A percentile compares a stretch with the other conserved stretches of the same genome.
Conservation (phyloP, 2,113 vertebrate species). For the Elephas maximus region DNA sequence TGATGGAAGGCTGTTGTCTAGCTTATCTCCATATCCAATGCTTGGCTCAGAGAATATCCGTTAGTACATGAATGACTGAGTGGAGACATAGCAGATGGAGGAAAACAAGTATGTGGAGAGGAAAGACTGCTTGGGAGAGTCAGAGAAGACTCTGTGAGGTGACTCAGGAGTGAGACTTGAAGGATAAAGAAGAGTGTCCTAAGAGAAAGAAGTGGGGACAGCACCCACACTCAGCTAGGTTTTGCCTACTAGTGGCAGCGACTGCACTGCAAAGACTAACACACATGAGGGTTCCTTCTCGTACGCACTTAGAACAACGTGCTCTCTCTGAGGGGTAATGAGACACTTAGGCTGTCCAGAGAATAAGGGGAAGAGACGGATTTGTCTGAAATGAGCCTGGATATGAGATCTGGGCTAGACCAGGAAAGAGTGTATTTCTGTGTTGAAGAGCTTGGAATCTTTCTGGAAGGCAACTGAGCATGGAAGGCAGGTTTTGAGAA, state of each 20-base stretch:
- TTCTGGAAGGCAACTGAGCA: neutral
- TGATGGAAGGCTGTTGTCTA: neutral
- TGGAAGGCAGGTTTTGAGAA: neutral
- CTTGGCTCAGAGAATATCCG: neutral
- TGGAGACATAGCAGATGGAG: neutral
- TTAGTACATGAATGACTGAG: neutral
- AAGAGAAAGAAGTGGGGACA: no score
- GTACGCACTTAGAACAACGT: rapidly evolving
- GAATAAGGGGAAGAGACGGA: rapidly evolving
- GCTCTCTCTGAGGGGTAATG: neutral
- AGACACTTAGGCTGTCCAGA: neutral
- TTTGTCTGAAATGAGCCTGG: neutral
- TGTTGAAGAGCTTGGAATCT: neutral
- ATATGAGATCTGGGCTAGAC: neutral
- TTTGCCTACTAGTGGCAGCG: no score
- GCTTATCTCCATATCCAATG: neutral
- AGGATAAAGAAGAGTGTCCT: neutral
- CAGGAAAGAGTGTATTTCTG: neutral
- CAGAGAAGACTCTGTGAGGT: neutral
- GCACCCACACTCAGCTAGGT: rapidly evolving
- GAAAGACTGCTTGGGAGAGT: neutral
- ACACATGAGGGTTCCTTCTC: no score
- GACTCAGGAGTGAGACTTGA: neutral
- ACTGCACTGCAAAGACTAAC: no score
- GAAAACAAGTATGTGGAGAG: neutral